A percentile compares a stretch with the other conserved stretches of the same genome.
phyloP scores from a whole-genome alignment of 2,113 vertebrate genomes.

The Centropus unirufus region DNA sequence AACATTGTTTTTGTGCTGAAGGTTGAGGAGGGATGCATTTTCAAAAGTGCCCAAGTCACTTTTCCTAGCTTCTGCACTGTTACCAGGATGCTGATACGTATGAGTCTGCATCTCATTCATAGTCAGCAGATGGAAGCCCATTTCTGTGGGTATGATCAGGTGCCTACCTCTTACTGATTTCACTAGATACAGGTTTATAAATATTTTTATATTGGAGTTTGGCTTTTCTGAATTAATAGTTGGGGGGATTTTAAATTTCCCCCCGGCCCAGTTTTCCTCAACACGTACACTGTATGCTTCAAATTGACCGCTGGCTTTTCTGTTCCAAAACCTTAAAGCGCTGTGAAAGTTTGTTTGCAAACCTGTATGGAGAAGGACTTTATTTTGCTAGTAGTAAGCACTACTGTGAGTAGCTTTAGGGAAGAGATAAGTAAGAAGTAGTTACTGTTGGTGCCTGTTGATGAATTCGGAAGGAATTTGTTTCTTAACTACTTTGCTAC shows the following conservation, averaged over 20 bases:
- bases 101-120: not conserved
- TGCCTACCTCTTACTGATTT: not conserved
- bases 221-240: not conserved
- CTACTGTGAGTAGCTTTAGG: not conserved
- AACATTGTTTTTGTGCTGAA: not conserved
- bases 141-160: not conserved
- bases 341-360: not conserved
- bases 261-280: not conserved
- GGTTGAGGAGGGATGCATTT: not conserved
- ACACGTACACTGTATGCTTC: not conserved
- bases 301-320: not conserved
- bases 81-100: not conserved
- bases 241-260: not conserved
- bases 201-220: not conserved
- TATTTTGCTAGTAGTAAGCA: not conserved
- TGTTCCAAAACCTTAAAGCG: not conserved
- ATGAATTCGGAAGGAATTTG: constrained; percentile 1
- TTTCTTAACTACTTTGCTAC: constrained; percentile 13
- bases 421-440: not conserved
- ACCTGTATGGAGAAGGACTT: not conserved
- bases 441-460: not conserved
- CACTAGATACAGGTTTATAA: not conserved
- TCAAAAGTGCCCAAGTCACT: not conserved
- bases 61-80: not conserved
- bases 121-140: not conserved